phyloP scores from a whole-genome alignment of 2,113 vertebrate species.

The Hemichromis elongatus region DNA sequence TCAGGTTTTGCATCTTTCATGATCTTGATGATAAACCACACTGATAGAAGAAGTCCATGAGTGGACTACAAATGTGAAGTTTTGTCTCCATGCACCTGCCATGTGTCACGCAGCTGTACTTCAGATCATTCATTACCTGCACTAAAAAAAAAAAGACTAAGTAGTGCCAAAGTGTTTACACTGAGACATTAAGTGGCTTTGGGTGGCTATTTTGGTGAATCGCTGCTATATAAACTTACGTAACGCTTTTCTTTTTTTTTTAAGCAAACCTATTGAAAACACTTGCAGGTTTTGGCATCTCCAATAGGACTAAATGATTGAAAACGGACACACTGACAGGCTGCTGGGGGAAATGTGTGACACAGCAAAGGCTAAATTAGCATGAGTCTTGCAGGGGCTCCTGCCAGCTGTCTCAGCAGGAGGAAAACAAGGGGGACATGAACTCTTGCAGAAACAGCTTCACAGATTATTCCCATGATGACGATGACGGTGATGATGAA shows the following conservation, averaged over 20 bases:
- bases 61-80: background rate
- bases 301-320: background rate
- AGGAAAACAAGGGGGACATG: background rate
- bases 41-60: background rate
- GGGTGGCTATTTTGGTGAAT: background rate
- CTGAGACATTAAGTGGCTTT: background rate
- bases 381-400: background rate
- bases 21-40: background rate
- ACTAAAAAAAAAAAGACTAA: background rate
- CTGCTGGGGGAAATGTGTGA: background rate
- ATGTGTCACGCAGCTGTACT: background rate
- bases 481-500: background rate
- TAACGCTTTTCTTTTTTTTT: accelerated
- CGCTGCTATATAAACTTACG: background rate
- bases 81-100: background rate
- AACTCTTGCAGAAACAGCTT: background rate
- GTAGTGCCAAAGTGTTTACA: background rate
- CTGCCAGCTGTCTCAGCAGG: background rate
- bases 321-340: too few relatives aligned
- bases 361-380: background rate
- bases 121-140: background rate
- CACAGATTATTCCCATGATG: background rate
- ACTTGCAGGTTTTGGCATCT: background rate
- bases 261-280: background rate
- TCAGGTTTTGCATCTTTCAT: background rate